phyloP scores from a whole-genome alignment of 35 echinoderm and acorn worm species.

The Ophiothrix spiculata region DNA sequence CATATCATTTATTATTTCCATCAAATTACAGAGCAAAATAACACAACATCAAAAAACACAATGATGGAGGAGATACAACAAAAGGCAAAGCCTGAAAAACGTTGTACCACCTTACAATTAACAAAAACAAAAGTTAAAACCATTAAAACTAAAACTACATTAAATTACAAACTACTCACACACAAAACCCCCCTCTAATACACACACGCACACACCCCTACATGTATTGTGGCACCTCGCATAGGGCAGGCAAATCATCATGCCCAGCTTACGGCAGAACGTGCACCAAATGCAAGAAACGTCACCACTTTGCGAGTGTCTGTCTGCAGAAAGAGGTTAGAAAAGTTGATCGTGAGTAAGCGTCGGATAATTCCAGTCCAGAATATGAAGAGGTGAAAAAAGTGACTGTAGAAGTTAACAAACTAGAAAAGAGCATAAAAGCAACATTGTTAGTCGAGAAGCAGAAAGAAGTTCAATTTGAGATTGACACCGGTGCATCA shows the following conservation, averaged over 20 bases:
- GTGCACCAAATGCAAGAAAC: conserved; percentile 43
- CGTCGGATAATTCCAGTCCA: neutral
- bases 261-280: conserved; percentile 60
- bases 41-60: no score
- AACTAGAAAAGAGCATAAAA: neutral
- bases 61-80: no score
- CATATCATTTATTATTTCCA: no score
- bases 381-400: neutral
- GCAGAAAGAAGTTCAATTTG: neutral
- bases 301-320: conserved; percentile 49
- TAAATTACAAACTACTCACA: no score
- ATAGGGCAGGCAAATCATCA: conserved; percentile 29
- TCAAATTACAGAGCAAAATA: no score
- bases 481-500: neutral
- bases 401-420: neutral
- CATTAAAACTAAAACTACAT: no score
- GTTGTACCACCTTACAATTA: neutral
- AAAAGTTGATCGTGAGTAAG: neutral
- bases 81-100: neutral
- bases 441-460: neutral
- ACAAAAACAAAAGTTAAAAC: neutral
- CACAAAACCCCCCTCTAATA: no score
- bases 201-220: neutral
- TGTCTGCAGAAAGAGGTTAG: conserved; percentile 1
- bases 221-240: conserved; percentile 39